Percentiles rank a stretch among this genome's conserved stretches.
phyloP scores from a whole-genome alignment of 2,113 vertebrate species.

The Plotosus lineatus region DNA sequence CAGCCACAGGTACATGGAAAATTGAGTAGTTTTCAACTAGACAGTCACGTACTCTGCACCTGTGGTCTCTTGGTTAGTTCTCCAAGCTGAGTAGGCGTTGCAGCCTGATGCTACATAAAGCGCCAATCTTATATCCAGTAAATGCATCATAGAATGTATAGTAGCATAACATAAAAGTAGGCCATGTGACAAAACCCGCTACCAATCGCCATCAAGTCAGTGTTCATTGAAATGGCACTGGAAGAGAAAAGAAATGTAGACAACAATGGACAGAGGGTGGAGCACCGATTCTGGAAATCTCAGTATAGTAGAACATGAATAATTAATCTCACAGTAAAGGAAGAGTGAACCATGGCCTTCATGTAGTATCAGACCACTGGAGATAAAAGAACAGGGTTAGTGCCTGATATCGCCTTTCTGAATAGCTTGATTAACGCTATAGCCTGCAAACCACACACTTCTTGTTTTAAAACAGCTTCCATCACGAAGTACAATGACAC shows the following conservation, averaged over 20 bases:
- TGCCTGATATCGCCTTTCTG: neutral
- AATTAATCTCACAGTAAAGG: neutral
- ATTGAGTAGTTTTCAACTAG: neutral
- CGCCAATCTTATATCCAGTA: neutral
- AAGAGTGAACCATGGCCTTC: neutral
- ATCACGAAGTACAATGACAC: no score
- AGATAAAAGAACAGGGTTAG: neutral
- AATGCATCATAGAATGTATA: neutral
- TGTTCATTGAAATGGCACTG: neutral
- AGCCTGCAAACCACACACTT: neutral
- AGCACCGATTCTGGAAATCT: neutral
- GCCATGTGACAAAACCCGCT: neutral
- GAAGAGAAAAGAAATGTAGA: neutral
- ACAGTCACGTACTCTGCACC: neutral
- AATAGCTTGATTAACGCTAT: neutral
- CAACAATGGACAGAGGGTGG: no score
- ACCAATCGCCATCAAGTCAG: neutral
- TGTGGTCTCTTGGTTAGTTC: neutral
- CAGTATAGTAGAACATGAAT: neutral
- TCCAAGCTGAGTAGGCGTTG: slow-evolving; percentile 3
- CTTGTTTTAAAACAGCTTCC: neutral
- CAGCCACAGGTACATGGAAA: neutral
- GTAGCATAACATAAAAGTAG: neutral
- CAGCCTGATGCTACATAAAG: neutral
- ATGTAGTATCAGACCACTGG: neutral